Evolutionary conservation across 2,113 vertebrate species (phyloP), one percentile per base, ranked within the genome.

Genomic region (Dromaius novaehollandiae): DNA sequence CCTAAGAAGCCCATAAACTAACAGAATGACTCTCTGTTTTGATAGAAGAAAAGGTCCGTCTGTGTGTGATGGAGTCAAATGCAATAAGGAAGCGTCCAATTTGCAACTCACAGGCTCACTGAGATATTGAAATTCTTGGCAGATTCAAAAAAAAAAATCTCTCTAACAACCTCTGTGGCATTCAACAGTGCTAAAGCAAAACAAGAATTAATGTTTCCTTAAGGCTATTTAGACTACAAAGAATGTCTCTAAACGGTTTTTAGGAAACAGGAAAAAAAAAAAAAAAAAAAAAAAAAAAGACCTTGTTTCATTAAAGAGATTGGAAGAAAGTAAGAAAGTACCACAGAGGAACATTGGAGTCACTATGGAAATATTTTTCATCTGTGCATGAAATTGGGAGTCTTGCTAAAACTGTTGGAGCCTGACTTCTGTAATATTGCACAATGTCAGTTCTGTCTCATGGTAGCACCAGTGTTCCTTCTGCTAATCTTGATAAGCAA

Each of bases 151-250:
- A 48, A 48, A 48, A 48, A 18, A 48, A 48, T 48, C 46, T 48
- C 46, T 48, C 19, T 69, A 63, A 75, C 74, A 75, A 26, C 5
- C 30, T 24, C 4, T 40, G 19, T 53, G 30, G 5, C 6, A 53
- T 10, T 38, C 18, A 34, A 32, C 11, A 66, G 5, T 32, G 16
- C 3, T 58, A 74, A 77, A 91, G 26, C 4, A n/a, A 80, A 80
- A n/a, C 7, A 28, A 60, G 71, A 76, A 36, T 21, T 17, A 51
- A 28, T 9, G 5, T 32, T 78, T 5, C 9, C 38, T 2, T 14
- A 11, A 44, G 2, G 5, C 21, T 77, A 17, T 55, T 38, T n/a
- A 64, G 7, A 25, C 5, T 17, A 17, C 0, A 0, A 68, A 15
- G 1, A 10, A 63, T 6, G 42, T 14, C 46, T 6, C 9, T 11